These are phyloP conservation scores for Sclerurus mexicanus DNA, from an alignment of 2,113 vertebrate genomes.

Conservation along the genomic window DNA sequence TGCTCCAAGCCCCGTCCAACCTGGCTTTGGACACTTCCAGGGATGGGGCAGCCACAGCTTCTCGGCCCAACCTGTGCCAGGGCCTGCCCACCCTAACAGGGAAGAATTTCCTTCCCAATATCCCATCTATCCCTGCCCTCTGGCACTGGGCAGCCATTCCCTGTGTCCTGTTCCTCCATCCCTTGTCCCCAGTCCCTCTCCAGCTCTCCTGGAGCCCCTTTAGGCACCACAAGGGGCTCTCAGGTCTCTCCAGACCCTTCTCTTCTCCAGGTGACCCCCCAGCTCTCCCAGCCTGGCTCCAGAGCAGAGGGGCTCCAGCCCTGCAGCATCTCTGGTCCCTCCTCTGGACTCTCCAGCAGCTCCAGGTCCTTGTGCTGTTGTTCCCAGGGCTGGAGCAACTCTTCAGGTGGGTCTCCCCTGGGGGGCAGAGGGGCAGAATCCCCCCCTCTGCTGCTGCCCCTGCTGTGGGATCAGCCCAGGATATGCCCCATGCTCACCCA, in stretches of 20 bases:
- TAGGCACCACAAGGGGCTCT: too few relatives aligned
- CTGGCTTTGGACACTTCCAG: neutral
- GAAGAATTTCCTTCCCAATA: neutral
- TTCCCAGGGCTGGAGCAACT: neutral
- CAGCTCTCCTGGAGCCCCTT: neutral
- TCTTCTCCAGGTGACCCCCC: neutral
- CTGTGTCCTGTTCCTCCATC: rapidly evolving
- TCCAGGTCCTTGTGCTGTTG: neutral
- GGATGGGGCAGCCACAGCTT: neutral
- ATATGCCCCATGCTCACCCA: neutral
- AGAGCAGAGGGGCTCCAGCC: neutral
- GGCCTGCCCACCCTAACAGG: rapidly evolving
- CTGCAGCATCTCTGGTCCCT: rapidly evolving
- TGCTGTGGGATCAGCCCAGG: neutral
- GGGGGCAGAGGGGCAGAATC: rapidly evolving
- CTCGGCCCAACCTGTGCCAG: neutral
- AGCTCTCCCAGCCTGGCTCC: neutral
- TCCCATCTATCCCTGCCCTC: neutral
- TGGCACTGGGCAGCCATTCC: neutral
- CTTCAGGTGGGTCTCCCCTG: neutral
- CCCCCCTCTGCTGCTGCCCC: rapidly evolving
- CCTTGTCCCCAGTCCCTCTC: neutral
- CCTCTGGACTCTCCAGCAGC: neutral
- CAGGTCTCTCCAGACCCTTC: neutral
- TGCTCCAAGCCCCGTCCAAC: neutral